Evolutionary conservation across 2,888 invertebrate genomes (phyloP).

Genomic region (Nomada flava): DNA sequence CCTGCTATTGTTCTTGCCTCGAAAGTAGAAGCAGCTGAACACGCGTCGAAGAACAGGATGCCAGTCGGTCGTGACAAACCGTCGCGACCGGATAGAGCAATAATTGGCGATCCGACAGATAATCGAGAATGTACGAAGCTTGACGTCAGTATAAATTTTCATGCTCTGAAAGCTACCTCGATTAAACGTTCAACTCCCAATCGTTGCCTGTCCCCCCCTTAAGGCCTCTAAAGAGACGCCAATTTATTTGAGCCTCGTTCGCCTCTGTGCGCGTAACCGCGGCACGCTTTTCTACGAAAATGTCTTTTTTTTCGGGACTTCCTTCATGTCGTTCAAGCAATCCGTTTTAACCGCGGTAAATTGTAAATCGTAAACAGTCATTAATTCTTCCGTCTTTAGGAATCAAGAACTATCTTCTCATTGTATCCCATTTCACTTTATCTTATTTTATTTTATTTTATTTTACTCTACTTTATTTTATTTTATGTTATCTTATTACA

Average conservation of each 20-base stretch:
- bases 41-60: conserved; percentile 43
- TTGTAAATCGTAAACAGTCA: too few relatives aligned
- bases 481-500: too few relatives aligned
- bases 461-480: too few relatives aligned
- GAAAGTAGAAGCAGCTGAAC: conserved; percentile 10
- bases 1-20: not conserved
- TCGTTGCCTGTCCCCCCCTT: conserved; percentile 31
- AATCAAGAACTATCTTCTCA: too few relatives aligned
- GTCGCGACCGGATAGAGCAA: conserved; percentile 70
- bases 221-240: conserved; percentile 15
- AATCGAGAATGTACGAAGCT: conserved; percentile 53
- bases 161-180: conserved; percentile 43
- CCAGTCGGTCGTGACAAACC: conserved; percentile 38
- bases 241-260: conserved; percentile 36
- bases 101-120: conserved; percentile 64
- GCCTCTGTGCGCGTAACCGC: not conserved
- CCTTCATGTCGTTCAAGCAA: too few relatives aligned
- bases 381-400: too few relatives aligned
- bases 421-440: too few relatives aligned
- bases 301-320: too few relatives aligned
- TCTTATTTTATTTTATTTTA: too few relatives aligned
- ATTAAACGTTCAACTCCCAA: conserved; percentile 47
- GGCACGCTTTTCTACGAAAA: conserved; percentile 5
- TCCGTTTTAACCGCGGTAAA: too few relatives aligned
- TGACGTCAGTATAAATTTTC: conserved; percentile 63